Conservation (phyloP, 2,113 vertebrate species). For the Dunckerocampus dactyliophorus region DNA sequence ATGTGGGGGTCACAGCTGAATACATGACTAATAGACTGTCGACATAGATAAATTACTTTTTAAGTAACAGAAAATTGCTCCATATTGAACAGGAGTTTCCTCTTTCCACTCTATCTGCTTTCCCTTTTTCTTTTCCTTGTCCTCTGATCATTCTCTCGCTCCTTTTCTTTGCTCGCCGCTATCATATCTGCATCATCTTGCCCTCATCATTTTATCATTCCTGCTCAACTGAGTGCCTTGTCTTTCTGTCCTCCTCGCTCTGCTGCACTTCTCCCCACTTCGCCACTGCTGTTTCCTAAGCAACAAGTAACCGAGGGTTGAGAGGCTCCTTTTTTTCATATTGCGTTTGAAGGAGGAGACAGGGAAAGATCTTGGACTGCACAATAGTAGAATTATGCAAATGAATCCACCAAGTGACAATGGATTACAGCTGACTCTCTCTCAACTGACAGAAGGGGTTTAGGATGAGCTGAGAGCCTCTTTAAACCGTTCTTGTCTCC, state of each 20-base stretch:
- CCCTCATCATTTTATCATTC: constrained; percentile 34
- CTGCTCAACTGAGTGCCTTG: constrained; percentile 23
- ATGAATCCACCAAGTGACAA: constrained; percentile 64
- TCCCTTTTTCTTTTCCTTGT: constrained; percentile 27
- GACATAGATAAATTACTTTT: constrained; percentile 74
- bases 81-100: constrained; percentile 63
- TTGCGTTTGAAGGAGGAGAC: constrained; percentile 35
- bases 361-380: constrained; percentile 44
- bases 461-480: constrained; percentile 41
- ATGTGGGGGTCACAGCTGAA: constrained; percentile 54
- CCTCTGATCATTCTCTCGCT: constrained; percentile 7
- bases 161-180: constrained; percentile 18
- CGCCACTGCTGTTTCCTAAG: constrained; percentile 49
- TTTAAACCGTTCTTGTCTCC: constrained; percentile 59
- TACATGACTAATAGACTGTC: constrained; percentile 74
- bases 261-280: constrained; percentile 23
- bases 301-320: constrained; percentile 57
- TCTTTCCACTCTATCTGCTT: constrained; percentile 37
- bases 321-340: constrained; percentile 3
- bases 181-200: constrained; percentile 28
- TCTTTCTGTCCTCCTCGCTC: constrained; percentile 19
- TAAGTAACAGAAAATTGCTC: constrained; percentile 74
- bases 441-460: constrained; percentile 52
- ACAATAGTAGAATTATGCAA: constrained; percentile 71
- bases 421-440: constrained; percentile 60